Conservation (phyloP, 2,797 vertebrate genomes). For the Amniataba percoides region DNA sequence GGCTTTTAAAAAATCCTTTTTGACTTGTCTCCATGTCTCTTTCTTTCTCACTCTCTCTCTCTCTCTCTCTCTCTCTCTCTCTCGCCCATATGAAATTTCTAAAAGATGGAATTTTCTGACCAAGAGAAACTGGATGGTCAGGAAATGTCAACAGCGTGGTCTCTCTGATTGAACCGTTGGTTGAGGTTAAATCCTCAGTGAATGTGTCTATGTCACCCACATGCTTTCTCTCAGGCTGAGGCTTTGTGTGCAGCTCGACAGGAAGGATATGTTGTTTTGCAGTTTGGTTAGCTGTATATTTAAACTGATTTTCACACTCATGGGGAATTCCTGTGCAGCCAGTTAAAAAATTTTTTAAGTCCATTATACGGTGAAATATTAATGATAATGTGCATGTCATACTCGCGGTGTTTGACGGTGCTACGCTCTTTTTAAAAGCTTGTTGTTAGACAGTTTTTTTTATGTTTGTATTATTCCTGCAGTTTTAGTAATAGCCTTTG, state of each 20-base stretch:
- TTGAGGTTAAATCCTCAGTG: conserved; percentile 43
- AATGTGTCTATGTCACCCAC: conserved; percentile 26
- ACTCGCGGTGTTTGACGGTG: too few relatives aligned
- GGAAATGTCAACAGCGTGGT: conserved; percentile 55
- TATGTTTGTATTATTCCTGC: neutral
- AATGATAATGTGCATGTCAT: neutral
- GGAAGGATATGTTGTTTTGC: neutral
- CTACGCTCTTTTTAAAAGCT: neutral
- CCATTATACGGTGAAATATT: neutral
- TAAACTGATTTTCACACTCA: neutral
- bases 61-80: neutral
- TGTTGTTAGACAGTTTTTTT: neutral
- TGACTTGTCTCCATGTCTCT: neutral
- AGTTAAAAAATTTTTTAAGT: neutral
- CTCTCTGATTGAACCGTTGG: conserved; percentile 42
- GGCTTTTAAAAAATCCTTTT: neutral
- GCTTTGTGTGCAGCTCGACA: conserved; percentile 2
- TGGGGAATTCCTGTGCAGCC: neutral
- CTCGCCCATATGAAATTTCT: neutral
- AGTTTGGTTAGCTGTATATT: neutral
- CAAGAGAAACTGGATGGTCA: conserved; percentile 43
- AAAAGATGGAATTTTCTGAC: conserved; percentile 32
- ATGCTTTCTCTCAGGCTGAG: conserved; percentile 30
- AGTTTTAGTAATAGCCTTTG: neutral
- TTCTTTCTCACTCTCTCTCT: neutral